A percentile compares a stretch with the other conserved stretches of the same genome.
phyloP scores from a whole-genome alignment of 1,140 invertebrate genomes.

The Euborellia annulipes region DNA sequence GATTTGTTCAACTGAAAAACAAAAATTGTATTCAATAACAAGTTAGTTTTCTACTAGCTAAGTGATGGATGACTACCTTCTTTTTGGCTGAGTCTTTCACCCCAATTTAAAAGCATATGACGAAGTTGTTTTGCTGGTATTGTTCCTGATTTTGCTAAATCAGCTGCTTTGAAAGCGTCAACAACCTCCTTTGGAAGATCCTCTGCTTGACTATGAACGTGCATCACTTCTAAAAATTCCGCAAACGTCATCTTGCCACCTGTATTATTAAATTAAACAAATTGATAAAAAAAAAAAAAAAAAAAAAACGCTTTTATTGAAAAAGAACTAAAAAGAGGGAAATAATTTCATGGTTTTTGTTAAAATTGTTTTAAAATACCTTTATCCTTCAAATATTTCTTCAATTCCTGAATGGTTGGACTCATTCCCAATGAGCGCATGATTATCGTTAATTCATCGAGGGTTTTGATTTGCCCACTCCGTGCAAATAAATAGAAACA shows the following conservation, averaged over 20 bases:
- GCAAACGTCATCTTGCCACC: conserved; percentile 89
- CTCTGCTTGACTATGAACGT: conserved; percentile 72
- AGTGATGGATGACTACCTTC: conserved; percentile 55
- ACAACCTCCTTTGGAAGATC: conserved; percentile 79
- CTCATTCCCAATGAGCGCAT: conserved; percentile 88
- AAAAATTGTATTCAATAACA: conserved; percentile 4
- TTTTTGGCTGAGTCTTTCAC: conserved; percentile 73
- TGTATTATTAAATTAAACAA: conserved; percentile 18
- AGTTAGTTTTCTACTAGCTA: no score
- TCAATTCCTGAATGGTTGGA: conserved; percentile 79
- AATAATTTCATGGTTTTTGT: no score
- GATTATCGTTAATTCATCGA: conserved; percentile 82
- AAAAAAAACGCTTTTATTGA: conserved; percentile 6
- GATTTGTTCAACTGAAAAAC: conserved; percentile 70
- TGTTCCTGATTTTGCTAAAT: conserved; percentile 52
- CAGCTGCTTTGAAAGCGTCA: conserved; percentile 74
- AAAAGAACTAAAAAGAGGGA: no score
- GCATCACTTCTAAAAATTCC: conserved; percentile 90
- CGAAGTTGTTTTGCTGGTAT: conserved; percentile 69
- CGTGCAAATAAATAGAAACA: conserved; percentile 87
- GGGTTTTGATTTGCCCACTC: conserved; percentile 65
- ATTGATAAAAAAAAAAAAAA: background rate
- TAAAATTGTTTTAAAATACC: conserved; percentile 32
- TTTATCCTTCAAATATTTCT: conserved; percentile 71
- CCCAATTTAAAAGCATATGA: conserved; percentile 80